These are phyloP conservation scores for Trichogramma dendrolimi DNA, from an alignment of 2,888 invertebrate species.

Conservation along the genomic window DNA sequence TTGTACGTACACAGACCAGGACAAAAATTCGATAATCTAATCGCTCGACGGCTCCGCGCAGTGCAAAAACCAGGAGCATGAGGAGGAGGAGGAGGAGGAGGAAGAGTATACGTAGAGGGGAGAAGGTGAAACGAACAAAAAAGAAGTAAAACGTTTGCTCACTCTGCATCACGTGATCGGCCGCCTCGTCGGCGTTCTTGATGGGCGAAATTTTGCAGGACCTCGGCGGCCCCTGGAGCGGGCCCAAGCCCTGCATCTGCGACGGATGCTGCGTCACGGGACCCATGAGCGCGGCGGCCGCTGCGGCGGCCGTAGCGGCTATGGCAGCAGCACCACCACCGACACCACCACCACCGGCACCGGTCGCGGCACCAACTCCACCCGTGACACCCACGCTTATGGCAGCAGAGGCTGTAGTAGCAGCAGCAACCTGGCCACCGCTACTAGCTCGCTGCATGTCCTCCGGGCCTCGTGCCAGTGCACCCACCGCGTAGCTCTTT, in stretches of 20 bases:
- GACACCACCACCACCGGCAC: constrained; percentile 41
- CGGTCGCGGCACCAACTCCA: constrained; percentile 41
- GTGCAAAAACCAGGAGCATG: no score
- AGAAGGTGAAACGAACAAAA: no score
- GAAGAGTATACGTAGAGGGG: no score
- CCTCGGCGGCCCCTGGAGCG: constrained; percentile 49
- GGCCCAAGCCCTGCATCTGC: constrained; percentile 47
- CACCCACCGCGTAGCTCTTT: not conserved
- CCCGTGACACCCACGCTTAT: constrained; percentile 34
- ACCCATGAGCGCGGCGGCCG: constrained; percentile 43
- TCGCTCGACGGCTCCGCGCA: no score
- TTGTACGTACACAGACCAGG: no score
- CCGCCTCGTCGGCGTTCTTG: constrained; percentile 46
- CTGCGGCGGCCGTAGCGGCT: constrained; percentile 40
- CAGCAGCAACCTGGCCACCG: not conserved
- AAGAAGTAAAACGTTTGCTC: constrained; percentile 30
- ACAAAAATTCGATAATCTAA: no score
- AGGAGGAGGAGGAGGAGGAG: no score
- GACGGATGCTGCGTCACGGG: constrained; percentile 43
- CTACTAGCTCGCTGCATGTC: not conserved
- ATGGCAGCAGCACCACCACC: constrained; percentile 42
- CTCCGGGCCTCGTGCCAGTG: not conserved
- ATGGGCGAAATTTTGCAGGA: constrained; percentile 50
- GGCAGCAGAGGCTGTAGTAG: not conserved
- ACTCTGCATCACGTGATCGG: constrained; percentile 48